Percentiles rank a stretch among this genome's conserved stretches.
Evolutionary conservation across 2,113 vertebrate species (phyloP).

Genomic region (Periophthalmodon schlosseri): DNA sequence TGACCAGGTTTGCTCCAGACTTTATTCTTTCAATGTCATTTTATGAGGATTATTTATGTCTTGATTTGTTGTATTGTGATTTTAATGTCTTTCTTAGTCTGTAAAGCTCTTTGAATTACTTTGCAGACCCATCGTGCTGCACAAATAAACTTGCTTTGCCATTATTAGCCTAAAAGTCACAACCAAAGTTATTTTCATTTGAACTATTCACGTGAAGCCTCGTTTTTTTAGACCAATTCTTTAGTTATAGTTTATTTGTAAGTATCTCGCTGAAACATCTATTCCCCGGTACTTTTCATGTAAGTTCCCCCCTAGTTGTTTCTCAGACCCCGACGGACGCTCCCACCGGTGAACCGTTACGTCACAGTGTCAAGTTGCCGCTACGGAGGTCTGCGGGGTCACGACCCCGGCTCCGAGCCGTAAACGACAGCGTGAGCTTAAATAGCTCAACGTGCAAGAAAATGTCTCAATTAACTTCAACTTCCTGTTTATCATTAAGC

Average conservation of each 20-base stretch:
- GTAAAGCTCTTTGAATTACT: too few species aligned
- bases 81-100: too few species aligned
- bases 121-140: too few species aligned
- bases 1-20: too few species aligned
- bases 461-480: neutral
- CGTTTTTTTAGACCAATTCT: neutral
- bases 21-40: too few species aligned
- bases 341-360: neutral
- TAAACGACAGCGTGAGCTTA: neutral
- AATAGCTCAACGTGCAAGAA: neutral
- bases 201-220: too few species aligned
- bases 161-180: neutral
- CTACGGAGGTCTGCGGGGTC: neutral
- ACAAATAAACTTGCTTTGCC: too few species aligned
- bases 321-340: neutral
- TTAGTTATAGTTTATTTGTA: neutral
- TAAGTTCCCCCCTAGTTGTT: neutral
- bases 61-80: too few species aligned
- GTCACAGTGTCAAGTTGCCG: neutral
- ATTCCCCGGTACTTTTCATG: neutral
- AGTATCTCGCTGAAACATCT: neutral
- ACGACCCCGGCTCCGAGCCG: neutral
- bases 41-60: too few species aligned
- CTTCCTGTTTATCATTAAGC: neutral
- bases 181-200: neutral